Conservation (phyloP, 92 coral and sea anemone species). For the Galaxea fascicularis region DNA sequence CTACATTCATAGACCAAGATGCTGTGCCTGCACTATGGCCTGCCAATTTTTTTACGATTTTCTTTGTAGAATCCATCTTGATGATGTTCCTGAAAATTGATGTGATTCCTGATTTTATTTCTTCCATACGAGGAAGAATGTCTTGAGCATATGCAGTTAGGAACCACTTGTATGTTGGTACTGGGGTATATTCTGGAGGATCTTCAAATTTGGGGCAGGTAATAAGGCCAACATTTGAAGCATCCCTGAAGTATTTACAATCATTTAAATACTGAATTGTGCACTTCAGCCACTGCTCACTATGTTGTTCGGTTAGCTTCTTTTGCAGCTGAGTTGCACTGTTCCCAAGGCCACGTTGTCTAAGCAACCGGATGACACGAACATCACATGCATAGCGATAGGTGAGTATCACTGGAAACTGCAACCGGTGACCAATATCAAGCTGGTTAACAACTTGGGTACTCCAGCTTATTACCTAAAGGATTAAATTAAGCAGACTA, state of each 20-base stretch:
- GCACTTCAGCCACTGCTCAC: slow-evolving; percentile 54
- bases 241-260: slow-evolving; percentile 45
- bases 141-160: slow-evolving; percentile 55
- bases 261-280: slow-evolving; percentile 58
- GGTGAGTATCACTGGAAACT: slow-evolving; percentile 59
- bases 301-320: slow-evolving; percentile 60
- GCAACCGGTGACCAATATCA: slow-evolving; percentile 58
- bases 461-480: slow-evolving; percentile 72
- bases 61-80: slow-evolving; percentile 46
- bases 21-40: slow-evolving; percentile 47
- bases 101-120: slow-evolving; percentile 31
- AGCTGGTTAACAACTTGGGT: slow-evolving; percentile 61
- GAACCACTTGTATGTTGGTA: slow-evolving; percentile 67
- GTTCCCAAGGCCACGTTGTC: slow-evolving; percentile 67
- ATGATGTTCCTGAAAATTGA: slow-evolving; percentile 41
- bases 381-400: slow-evolving; percentile 77
- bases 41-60: slow-evolving; percentile 34
- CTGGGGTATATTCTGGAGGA: slow-evolving; percentile 36
- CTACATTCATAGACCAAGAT: slow-evolving; percentile 51
- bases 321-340: slow-evolving; percentile 66
- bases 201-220: slow-evolving; percentile 20
- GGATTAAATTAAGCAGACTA: no score
- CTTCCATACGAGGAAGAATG: slow-evolving; percentile 10
- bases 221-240: slow-evolving; percentile 40
- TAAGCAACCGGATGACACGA: slow-evolving; percentile 55